Evolutionary conservation across 1,140 invertebrate genomes (phyloP).

Genomic region (Vanessa atalanta): DNA sequence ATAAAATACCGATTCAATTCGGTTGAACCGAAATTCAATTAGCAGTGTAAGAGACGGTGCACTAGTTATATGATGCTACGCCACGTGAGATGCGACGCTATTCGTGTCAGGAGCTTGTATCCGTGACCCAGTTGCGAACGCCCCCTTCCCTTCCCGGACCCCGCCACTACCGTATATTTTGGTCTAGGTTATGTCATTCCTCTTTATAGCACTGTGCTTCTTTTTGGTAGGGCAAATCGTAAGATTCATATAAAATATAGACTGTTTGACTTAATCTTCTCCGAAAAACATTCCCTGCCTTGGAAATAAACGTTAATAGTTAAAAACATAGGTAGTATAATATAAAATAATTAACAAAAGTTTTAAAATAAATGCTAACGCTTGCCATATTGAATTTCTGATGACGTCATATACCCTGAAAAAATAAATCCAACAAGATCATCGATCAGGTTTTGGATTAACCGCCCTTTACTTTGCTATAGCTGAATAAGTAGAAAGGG

Average conservation of each 20-base stretch:
- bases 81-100: conserved; percentile 72
- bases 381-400: too few species aligned
- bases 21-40: conserved; percentile 26
- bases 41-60: conserved; percentile 25
- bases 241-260: background rate
- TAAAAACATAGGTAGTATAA: too few species aligned
- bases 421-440: too few species aligned
- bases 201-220: conserved; percentile 17
- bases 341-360: too few species aligned
- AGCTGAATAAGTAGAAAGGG: too few species aligned
- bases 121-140: conserved; percentile 73
- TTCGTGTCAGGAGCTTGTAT: conserved; percentile 77
- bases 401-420: too few species aligned
- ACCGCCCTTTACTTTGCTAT: too few species aligned
- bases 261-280: background rate
- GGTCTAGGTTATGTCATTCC: conserved; percentile 68
- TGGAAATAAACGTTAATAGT: too few species aligned
- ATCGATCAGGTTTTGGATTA: too few species aligned
- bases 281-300: too few species aligned
- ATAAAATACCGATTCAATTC: conserved; percentile 12
- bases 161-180: conserved; percentile 68
- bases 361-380: too few species aligned
- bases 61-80: conserved; percentile 15
- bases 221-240: conserved; percentile 2
- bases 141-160: conserved; percentile 56